Conservation (phyloP, 2,113 vertebrate species). For the Festucalex cinctus region DNA sequence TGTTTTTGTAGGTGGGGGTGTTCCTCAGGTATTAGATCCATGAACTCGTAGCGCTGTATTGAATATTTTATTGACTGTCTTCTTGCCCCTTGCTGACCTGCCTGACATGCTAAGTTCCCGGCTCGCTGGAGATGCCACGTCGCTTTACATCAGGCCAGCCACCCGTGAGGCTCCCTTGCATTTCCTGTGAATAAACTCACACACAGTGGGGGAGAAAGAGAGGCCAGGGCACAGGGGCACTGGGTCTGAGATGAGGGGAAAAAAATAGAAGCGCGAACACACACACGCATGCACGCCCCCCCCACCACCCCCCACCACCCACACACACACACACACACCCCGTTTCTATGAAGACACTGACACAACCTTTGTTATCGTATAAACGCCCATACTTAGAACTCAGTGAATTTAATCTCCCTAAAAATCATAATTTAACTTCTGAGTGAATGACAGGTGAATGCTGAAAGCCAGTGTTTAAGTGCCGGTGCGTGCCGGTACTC, state of each 20-base stretch:
- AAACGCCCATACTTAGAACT: slow-evolving; percentile 55
- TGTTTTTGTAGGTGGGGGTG: slow-evolving; percentile 42
- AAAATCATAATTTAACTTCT: slow-evolving; percentile 57
- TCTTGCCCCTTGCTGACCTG: slow-evolving; percentile 82
- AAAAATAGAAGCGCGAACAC: slow-evolving; percentile 53
- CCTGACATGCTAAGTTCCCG: slow-evolving; percentile 81
- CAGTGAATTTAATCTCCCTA: slow-evolving; percentile 63
- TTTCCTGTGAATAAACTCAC: slow-evolving; percentile 80
- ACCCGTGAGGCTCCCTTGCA: slow-evolving; percentile 76
- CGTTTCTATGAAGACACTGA: slow-evolving; percentile 55
- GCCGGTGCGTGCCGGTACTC: too few relatives aligned
- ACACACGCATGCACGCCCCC: slow-evolving; percentile 36
- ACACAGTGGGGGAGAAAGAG: slow-evolving; percentile 75
- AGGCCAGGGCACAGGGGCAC: slow-evolving; percentile 66
- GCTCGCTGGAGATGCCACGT: slow-evolving; percentile 80
- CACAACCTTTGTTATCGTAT: slow-evolving; percentile 58
- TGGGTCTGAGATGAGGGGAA: slow-evolving; percentile 56
- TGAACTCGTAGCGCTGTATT: slow-evolving; percentile 82
- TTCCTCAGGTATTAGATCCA: slow-evolving; percentile 79
- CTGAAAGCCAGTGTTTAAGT: too few relatives aligned
- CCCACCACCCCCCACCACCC: slow-evolving; percentile 31
- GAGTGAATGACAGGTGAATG: too few relatives aligned
- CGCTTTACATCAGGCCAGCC: slow-evolving; percentile 77
- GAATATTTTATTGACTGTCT: slow-evolving; percentile 91
- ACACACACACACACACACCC: slow-evolving; percentile 20